These are phyloP conservation scores for Lepidurus couesii DNA, from an alignment of 1,140 invertebrate species.

Conservation along the genomic window DNA sequence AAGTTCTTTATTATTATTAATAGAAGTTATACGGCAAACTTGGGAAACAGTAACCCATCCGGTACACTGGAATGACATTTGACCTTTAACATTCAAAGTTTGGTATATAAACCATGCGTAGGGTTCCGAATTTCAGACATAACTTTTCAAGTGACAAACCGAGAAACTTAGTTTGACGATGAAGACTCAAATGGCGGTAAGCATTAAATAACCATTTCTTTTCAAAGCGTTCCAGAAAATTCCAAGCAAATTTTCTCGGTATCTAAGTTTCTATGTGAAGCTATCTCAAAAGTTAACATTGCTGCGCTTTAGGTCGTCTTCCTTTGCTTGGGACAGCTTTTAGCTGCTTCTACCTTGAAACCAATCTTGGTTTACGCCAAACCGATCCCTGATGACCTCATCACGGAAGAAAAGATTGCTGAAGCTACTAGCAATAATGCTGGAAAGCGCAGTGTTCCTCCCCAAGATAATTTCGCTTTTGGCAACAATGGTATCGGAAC, in stretches of 20 bases:
- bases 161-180: not conserved
- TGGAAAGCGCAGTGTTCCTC: not conserved
- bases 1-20: not conserved
- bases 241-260: too few species aligned
- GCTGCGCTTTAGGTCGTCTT: not conserved
- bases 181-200: not conserved
- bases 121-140: not conserved
- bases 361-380: not conserved
- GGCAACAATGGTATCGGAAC: not conserved
- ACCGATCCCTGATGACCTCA: not conserved
- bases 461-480: not conserved
- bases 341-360: not conserved
- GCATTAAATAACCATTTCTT: not conserved
- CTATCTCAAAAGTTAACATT: too few species aligned
- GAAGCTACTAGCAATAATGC: not conserved
- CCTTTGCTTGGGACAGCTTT: constrained; percentile 7
- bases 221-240: not conserved
- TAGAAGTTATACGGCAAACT: not conserved
- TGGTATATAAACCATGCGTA: constrained; percentile 19
- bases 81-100: not conserved
- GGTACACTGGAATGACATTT: not conserved
- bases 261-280: too few species aligned
- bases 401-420: not conserved
- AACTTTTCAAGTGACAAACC: not conserved
- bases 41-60: not conserved